Percentiles rank a stretch among this genome's conserved stretches.
phyloP scores from a whole-genome alignment of 2,113 vertebrate species.

The Coptodon rendalli region DNA sequence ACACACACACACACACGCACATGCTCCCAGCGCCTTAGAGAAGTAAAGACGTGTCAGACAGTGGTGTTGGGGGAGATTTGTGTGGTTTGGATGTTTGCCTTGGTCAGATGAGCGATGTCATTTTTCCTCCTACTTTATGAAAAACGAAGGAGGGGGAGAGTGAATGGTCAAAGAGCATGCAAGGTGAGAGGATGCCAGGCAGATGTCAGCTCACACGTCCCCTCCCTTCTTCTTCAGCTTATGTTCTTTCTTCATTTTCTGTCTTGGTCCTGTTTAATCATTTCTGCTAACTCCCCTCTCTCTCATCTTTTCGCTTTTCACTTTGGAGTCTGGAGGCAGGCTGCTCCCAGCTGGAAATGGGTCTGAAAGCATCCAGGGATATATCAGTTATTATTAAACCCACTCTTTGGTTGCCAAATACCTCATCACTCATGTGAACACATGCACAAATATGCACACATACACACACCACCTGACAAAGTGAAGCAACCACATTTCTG shows the following conservation, averaged over 20 bases:
- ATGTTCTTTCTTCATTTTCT: neutral
- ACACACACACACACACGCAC: neutral
- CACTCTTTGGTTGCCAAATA: conserved; percentile 55
- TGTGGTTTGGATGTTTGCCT: conserved; percentile 62
- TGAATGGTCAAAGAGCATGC: conserved; percentile 52
- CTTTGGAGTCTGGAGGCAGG: conserved; percentile 46
- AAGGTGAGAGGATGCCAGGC: conserved; percentile 62
- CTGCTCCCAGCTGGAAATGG: conserved; percentile 56
- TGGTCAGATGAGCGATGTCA: conserved; percentile 62
- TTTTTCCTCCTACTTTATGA: conserved; percentile 57
- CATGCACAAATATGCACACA: conserved; percentile 2
- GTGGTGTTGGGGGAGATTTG: conserved; percentile 45
- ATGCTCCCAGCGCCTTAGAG: neutral
- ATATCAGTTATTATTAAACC: conserved; percentile 63
- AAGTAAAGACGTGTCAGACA: conserved; percentile 62
- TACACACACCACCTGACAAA: conserved; percentile 55
- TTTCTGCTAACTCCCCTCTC: neutral
- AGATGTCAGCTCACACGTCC: conserved; percentile 59
- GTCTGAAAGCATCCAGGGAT: conserved; percentile 55
- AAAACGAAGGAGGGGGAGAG: conserved; percentile 23
- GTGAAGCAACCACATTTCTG: conserved; percentile 37
- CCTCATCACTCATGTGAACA: conserved; percentile 46
- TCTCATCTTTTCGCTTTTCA: conserved; percentile 26
- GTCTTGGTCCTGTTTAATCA: conserved; percentile 16
- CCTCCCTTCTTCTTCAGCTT: conserved; percentile 38